phyloP scores from a whole-genome alignment of 2,113 vertebrate genomes.

The Mastomys natalensis region DNA sequence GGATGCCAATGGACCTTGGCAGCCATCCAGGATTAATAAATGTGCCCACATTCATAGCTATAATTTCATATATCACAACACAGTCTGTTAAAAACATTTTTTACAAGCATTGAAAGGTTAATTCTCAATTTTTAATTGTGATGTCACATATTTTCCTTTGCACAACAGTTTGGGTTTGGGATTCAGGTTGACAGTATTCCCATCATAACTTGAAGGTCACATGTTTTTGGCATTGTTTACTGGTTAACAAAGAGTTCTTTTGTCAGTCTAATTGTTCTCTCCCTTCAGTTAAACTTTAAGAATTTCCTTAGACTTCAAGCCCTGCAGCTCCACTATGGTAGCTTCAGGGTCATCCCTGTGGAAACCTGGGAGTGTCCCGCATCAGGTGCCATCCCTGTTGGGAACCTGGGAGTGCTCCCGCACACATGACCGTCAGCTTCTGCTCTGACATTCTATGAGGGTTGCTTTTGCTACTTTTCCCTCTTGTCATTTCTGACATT shows the following conservation, averaged over 20 bases:
- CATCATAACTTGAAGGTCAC: not conserved
- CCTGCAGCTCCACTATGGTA: not conserved
- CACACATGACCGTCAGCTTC: not conserved
- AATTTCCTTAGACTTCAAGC: not conserved
- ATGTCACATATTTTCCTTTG: not conserved
- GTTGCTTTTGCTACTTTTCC: not conserved
- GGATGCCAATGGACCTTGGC: no score
- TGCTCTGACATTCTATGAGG: not conserved
- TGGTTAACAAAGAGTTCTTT: not conserved
- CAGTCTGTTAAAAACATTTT: no score
- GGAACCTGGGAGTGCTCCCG: not conserved
- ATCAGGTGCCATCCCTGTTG: not conserved
- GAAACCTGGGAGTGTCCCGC: not conserved
- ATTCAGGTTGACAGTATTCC: not conserved
- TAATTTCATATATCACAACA: no score
- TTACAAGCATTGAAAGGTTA: not conserved
- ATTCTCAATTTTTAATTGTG: not conserved
- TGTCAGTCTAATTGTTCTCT: not conserved
- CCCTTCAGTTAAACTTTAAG: constrained; percentile 12
- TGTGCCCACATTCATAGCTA: no score
- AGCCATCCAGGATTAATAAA: no score
- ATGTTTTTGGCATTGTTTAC: not conserved
- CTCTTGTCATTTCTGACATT: not conserved
- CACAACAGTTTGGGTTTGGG: not conserved
- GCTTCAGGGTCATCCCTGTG: not conserved